A percentile compares a stretch with the other conserved stretches of the same genome.
These are phyloP conservation scores for Bellardia pandia DNA, from an alignment of 2,888 invertebrate genomes.

Conservation along the genomic window DNA sequence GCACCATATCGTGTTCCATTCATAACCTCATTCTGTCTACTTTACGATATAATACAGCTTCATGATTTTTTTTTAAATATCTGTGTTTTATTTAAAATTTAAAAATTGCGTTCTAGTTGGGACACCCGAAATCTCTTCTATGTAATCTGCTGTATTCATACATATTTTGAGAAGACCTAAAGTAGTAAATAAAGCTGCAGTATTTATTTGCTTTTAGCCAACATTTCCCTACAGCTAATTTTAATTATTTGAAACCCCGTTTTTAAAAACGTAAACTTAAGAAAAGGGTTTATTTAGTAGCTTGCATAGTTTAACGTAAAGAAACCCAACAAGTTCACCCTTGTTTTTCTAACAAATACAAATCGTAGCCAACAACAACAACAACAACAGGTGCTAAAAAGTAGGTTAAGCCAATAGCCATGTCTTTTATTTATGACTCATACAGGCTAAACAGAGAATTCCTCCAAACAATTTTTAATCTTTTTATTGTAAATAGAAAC, in stretches of 20 bases:
- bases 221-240: background rate
- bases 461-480: constrained; percentile 45
- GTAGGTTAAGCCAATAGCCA: constrained; percentile 72
- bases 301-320: background rate
- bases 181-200: too few species aligned
- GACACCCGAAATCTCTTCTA: too few species aligned
- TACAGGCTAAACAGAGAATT: constrained; percentile 37
- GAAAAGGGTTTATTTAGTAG: background rate
- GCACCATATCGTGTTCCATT: too few species aligned
- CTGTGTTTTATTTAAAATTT: too few species aligned
- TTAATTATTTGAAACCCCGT: constrained; percentile 23
- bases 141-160: too few species aligned
- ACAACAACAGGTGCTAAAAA: constrained; percentile 69
- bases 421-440: constrained; percentile 68
- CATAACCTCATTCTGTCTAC: too few species aligned
- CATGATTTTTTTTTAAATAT: too few species aligned
- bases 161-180: too few species aligned
- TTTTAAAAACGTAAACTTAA: background rate
- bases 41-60: too few species aligned
- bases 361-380: constrained; percentile 23
- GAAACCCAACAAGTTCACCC: constrained; percentile 69
- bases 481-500: background rate
- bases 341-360: constrained; percentile 36
- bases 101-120: too few species aligned
- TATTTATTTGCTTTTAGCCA: too few species aligned